phyloP scores from a whole-genome alignment of 1,140 invertebrate genomes.

The Marisa cornuarietis region DNA sequence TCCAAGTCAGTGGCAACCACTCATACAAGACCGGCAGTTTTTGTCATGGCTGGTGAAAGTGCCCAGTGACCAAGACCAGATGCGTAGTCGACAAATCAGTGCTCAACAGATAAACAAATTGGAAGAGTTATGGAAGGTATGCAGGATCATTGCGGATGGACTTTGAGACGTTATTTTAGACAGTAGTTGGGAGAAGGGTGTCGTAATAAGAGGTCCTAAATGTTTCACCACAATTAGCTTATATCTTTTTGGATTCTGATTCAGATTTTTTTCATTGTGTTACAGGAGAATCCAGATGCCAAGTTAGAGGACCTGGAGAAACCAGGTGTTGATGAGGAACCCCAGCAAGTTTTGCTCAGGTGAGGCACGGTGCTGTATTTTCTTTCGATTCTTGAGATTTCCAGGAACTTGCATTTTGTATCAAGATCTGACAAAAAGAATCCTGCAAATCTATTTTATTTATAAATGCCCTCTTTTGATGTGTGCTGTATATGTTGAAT shows the following conservation, averaged over 20 bases:
- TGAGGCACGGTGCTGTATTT: constrained; percentile 48
- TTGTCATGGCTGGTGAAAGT: constrained; percentile 95
- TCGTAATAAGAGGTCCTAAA: too few relatives aligned
- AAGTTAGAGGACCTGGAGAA: constrained; percentile 98
- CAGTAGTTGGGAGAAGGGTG: background rate
- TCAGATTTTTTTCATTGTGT: constrained; percentile 3
- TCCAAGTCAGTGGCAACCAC: constrained; percentile 98
- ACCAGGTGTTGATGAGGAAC: constrained; percentile 96
- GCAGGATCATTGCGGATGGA: background rate
- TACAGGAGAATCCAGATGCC: constrained; percentile 90
- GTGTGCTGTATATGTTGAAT: background rate
- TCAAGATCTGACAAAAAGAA: background rate
- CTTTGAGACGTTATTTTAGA: background rate
- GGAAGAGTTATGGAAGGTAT: constrained; percentile 95
- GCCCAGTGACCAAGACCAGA: constrained; percentile 90
- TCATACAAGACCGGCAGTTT: constrained; percentile 95
- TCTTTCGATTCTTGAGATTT: too few relatives aligned
- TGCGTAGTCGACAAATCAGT: constrained; percentile 92
- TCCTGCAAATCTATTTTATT: background rate
- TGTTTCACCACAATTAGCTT: too few relatives aligned
- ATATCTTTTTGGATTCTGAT: background rate
- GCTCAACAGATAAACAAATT: constrained; percentile 97
- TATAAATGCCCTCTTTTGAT: background rate
- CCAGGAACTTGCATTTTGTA: too few relatives aligned
- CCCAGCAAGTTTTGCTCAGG: constrained; percentile 90